These are phyloP conservation scores for Lepus europaeus DNA, from an alignment of 2,113 vertebrate species.

Conservation along the genomic window DNA sequence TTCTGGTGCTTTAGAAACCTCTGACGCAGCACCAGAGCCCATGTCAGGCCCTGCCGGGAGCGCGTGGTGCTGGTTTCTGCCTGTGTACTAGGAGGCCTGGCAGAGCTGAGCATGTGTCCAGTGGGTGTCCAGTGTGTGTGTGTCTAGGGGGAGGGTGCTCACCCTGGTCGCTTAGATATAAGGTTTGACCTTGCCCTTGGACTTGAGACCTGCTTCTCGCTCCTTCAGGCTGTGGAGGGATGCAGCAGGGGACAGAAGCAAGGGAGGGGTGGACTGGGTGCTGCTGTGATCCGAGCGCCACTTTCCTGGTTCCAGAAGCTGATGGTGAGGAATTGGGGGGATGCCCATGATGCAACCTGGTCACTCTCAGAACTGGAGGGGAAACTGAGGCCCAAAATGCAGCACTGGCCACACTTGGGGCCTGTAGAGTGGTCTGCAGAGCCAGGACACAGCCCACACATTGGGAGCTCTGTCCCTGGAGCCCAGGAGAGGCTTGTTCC, in stretches of 20 bases:
- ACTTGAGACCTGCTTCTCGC: neutral
- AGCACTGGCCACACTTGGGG: neutral
- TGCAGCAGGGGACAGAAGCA: neutral
- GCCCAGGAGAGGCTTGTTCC: constrained; percentile 27
- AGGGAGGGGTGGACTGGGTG: neutral
- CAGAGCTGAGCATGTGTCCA: neutral
- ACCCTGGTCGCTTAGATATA: neutral
- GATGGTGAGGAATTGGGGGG: neutral
- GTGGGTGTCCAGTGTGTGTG: too few relatives aligned
- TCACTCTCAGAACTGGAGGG: neutral
- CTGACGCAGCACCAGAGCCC: constrained; percentile 71
- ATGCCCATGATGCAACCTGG: neutral
- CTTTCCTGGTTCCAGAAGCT: neutral
- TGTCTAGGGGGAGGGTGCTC: too few relatives aligned
- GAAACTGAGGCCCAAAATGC: neutral
- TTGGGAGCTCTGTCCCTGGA: neutral
- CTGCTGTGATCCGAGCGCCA: neutral
- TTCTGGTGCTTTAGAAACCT: constrained; percentile 50
- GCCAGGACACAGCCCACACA: neutral
- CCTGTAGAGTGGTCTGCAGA: neutral
- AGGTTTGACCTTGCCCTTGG: neutral
- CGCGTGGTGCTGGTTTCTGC: neutral
- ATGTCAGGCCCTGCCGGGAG: neutral
- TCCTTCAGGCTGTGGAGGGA: neutral
- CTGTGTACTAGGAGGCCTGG: neutral